Percentiles rank a stretch among this genome's conserved stretches.
phyloP scores from a whole-genome alignment of 92 coral and sea anemone genomes.

The Paramuricea clavata region DNA sequence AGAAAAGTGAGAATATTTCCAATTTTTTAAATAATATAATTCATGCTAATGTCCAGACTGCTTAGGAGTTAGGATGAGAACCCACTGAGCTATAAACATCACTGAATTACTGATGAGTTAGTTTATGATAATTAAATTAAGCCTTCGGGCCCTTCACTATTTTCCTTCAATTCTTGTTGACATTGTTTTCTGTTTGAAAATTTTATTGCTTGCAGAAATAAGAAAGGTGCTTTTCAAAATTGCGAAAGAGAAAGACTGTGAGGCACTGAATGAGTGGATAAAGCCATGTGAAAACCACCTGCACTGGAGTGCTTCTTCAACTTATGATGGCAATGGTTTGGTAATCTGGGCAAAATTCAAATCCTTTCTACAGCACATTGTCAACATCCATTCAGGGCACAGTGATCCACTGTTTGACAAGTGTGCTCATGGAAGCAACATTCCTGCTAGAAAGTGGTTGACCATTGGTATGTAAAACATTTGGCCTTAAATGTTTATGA shows the following conservation, averaged over 20 bases:
- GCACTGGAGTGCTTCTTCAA: constrained; percentile 70
- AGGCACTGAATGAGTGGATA: constrained; percentile 64
- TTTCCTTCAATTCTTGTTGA: too few species aligned
- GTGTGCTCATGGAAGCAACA: constrained; percentile 48
- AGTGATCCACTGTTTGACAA: constrained; percentile 63
- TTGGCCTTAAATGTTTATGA: too few species aligned
- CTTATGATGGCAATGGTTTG: constrained; percentile 53
- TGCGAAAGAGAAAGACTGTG: constrained; percentile 67
- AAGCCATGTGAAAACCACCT: constrained; percentile 67
- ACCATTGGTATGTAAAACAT: constrained; percentile 16
- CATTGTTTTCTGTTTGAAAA: too few species aligned
- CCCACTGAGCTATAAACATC: too few species aligned
- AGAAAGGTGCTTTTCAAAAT: constrained; percentile 68
- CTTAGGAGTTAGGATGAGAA: too few species aligned
- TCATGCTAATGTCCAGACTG: not conserved
- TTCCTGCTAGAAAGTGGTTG: constrained; percentile 55
- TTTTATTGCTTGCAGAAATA: too few species aligned
- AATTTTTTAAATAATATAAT: too few species aligned
- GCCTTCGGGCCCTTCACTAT: too few species aligned
- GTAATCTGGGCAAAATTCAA: constrained; percentile 74
- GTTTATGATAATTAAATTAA: too few species aligned
- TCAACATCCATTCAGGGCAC: constrained; percentile 52
- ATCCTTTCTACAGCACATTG: constrained; percentile 55
- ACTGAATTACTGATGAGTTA: too few species aligned
- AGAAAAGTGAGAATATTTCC: constrained; percentile 40